Evolutionary conservation across 1,140 invertebrate species (phyloP).

Genomic region (Lepidotrigona ventralis): DNA sequence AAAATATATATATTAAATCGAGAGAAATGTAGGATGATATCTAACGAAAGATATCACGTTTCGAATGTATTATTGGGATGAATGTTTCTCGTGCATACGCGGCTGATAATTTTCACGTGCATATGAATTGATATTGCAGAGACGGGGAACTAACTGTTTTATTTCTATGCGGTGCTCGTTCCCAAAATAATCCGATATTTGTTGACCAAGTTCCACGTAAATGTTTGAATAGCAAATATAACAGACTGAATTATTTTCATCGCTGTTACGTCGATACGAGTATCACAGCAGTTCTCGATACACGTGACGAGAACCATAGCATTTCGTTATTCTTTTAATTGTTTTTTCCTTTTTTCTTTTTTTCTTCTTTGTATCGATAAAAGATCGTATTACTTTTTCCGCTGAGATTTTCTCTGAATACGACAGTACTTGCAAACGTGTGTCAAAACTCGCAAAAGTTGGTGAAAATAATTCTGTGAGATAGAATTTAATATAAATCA

Average conservation of each 20-base stretch:
- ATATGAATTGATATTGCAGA: background rate
- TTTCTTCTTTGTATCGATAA: no score
- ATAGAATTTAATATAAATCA: background rate
- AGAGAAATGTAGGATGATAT: background rate
- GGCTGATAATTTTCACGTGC: background rate
- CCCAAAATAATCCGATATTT: constrained; percentile 13
- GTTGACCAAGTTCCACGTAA: background rate
- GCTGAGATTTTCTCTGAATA: background rate
- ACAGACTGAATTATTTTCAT: background rate
- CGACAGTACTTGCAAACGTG: background rate
- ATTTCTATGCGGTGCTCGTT: background rate
- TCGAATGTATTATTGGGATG: background rate
- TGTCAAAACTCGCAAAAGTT: background rate
- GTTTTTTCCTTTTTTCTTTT: background rate
- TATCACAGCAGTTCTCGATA: background rate
- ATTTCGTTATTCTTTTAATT: background rate
- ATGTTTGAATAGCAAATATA: constrained; percentile 6
- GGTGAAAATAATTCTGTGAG: background rate
- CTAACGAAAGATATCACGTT: background rate
- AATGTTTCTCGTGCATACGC: background rate
- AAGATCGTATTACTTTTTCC: background rate
- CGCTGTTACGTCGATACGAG: background rate
- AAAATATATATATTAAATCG: background rate
- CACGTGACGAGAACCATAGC: background rate
- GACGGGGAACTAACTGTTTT: background rate